Conservation (phyloP, 2,888 invertebrate genomes). For the Lasioglossum pauxillum region DNA sequence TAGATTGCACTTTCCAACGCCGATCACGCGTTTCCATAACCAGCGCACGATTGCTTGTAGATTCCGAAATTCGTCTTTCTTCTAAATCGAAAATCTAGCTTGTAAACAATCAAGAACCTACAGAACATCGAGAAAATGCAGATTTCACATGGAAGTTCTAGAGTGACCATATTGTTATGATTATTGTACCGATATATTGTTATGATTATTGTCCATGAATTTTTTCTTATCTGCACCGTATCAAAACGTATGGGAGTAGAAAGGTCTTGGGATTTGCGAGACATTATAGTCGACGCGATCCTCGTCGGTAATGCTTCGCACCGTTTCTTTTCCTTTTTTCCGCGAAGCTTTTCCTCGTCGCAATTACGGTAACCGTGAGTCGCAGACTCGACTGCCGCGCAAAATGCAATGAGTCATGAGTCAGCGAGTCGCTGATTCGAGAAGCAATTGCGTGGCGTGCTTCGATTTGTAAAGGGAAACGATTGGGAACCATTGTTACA, state of each 20-base stretch:
- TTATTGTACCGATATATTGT: too few species aligned
- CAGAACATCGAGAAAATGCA: too few species aligned
- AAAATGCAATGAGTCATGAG: slow-evolving; percentile 45
- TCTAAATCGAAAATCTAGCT: too few species aligned
- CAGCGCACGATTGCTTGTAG: background rate
- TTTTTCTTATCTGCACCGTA: background rate
- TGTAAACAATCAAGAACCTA: too few species aligned
- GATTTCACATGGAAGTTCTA: too few species aligned
- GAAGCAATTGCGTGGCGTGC: background rate
- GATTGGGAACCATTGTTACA: background rate
- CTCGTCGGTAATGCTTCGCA: background rate
- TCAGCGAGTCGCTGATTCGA: slow-evolving; percentile 29
- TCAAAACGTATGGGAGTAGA: background rate
- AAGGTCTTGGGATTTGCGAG: background rate
- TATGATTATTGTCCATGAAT: too few species aligned
- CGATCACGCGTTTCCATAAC: background rate
- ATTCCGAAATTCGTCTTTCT: background rate
- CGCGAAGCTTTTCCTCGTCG: background rate
- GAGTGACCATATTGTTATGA: too few species aligned
- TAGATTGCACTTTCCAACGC: background rate
- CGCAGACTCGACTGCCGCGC: slow-evolving; percentile 34
- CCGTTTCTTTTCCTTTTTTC: background rate
- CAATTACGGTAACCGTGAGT: slow-evolving; percentile 22
- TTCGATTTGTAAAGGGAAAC: slow-evolving; percentile 20
- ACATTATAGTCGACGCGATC: background rate